Percentiles rank a stretch among this genome's conserved stretches.
Conservation (phyloP, 2,797 vertebrate species). For the Simalia tracyae region DNA sequence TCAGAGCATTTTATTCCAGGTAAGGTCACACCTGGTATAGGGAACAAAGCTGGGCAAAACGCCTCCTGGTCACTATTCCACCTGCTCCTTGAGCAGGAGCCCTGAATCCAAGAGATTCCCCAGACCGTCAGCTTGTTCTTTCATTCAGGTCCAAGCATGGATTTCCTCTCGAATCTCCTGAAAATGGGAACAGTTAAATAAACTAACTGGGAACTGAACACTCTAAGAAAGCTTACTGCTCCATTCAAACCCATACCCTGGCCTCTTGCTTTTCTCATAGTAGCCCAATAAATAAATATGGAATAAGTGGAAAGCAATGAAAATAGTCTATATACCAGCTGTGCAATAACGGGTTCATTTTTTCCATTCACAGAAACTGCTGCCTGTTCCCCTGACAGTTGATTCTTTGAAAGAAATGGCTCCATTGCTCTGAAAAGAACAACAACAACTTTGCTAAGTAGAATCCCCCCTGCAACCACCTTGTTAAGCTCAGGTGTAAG, state of each 20-base stretch:
- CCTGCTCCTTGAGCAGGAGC: not conserved
- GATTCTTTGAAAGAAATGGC: not conserved
- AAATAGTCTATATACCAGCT: not conserved
- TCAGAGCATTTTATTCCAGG: not conserved
- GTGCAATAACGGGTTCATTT: not conserved
- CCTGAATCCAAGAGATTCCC: not conserved
- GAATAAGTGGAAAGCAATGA: not conserved
- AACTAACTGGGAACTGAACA: not conserved
- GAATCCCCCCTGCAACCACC: too few species aligned
- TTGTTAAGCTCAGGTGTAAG: not conserved
- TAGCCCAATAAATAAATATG: not conserved
- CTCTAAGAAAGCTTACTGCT: not conserved
- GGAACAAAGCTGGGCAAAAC: not conserved
- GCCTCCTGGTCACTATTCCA: not conserved
- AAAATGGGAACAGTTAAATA: not conserved
- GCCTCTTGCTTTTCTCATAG: slow-evolving; percentile 3
- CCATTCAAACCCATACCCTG: not conserved
- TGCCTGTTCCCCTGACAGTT: not conserved
- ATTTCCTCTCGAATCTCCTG: not conserved
- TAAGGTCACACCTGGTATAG: not conserved
- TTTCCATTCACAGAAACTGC: not conserved
- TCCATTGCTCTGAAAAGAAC: not conserved
- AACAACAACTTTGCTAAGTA: not conserved
- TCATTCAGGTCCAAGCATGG: not conserved
- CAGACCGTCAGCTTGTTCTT: not conserved